Evolutionary conservation across 2,797 vertebrate genomes (phyloP).

Genomic region (Gallinago nigripennis): DNA sequence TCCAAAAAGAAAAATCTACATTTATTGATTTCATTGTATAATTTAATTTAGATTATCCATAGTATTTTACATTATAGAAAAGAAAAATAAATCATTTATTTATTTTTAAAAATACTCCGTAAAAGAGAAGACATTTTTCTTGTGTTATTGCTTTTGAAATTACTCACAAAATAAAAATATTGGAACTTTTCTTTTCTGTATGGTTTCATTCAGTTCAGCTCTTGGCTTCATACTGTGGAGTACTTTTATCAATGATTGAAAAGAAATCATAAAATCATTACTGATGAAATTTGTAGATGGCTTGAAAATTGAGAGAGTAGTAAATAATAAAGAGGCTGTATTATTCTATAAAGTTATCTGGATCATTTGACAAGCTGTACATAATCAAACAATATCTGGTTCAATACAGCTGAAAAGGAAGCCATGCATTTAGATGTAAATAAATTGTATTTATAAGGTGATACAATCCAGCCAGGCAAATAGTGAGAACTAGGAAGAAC

Average conservation of each 20-base stretch:
- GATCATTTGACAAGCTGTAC: not conserved
- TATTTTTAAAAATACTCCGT: not conserved
- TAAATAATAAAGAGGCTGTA: not conserved
- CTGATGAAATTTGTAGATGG: not conserved
- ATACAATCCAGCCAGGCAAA: not conserved
- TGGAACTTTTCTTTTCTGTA: not conserved
- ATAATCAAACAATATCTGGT: not conserved
- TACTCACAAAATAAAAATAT: not conserved
- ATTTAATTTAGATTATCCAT: not conserved
- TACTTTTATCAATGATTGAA: not conserved
- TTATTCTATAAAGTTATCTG: not conserved
- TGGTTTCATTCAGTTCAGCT: not conserved
- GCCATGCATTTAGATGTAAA: not conserved
- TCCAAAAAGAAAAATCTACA: fast-evolving
- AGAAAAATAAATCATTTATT: fast-evolving
- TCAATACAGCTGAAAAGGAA: not conserved
- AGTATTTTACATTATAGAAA: not conserved
- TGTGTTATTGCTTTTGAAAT: not conserved
- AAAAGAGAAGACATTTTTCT: not conserved
- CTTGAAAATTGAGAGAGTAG: not conserved
- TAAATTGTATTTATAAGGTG: not conserved
- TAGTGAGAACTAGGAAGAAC: not conserved
- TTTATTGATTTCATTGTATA: not conserved
- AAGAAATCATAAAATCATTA: conserved; percentile 23
- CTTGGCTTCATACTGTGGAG: not conserved